Percentiles rank a stretch among this genome's conserved stretches.
phyloP scores from a whole-genome alignment of 2,113 vertebrate genomes.

The Tragelaphus imberbis region DNA sequence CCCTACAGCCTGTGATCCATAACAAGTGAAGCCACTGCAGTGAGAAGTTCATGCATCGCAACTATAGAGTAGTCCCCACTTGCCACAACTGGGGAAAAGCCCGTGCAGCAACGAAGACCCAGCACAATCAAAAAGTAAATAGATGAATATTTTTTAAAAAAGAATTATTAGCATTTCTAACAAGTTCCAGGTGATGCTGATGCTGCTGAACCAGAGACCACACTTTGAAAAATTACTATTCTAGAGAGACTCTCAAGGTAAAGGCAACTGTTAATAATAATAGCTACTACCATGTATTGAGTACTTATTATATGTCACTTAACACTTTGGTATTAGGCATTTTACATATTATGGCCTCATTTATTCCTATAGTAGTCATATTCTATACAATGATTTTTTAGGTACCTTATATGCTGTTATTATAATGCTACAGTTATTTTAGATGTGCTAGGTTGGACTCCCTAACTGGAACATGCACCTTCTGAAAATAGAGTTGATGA shows the following conservation, averaged over 20 bases:
- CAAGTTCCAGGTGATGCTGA: neutral
- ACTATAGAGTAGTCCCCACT: neutral
- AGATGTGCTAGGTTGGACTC: neutral
- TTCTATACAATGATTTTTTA: neutral
- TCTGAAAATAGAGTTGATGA: neutral
- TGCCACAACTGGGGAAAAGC: neutral
- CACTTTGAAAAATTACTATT: neutral
- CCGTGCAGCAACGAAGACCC: neutral
- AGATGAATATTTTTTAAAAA: neutral
- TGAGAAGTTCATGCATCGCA: rapidly evolving
- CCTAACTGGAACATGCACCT: neutral
- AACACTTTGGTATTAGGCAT: neutral
- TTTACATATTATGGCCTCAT: neutral
- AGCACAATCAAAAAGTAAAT: neutral
- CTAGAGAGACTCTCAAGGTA: neutral
- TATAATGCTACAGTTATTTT: neutral
- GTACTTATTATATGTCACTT: neutral
- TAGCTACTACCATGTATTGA: neutral
- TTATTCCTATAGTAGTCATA: neutral
- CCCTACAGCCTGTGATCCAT: neutral
- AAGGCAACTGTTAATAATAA: neutral
- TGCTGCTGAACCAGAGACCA: neutral
- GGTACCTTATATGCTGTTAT: neutral
- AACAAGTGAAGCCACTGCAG: neutral
- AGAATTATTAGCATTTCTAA: neutral